Percentiles rank a stretch among this genome's conserved stretches.
Conservation (phyloP, 2,888 invertebrate species). For the Adelognathus sp. region DNA sequence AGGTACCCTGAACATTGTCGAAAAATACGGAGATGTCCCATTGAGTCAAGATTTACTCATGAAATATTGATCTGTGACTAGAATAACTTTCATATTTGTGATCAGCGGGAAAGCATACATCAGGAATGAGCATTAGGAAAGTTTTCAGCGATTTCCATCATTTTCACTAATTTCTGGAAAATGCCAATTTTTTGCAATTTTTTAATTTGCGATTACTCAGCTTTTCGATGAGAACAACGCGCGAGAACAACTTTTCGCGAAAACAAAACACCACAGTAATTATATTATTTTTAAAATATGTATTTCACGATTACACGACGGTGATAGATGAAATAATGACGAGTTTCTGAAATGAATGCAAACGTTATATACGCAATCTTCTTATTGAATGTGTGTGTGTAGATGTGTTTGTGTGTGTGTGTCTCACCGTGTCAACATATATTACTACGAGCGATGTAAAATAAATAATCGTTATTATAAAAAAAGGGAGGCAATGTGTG, state of each 20-base stretch:
- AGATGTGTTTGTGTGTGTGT: background rate
- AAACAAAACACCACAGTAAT: background rate
- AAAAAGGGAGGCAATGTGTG: slow-evolving; percentile 34
- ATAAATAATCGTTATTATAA: slow-evolving; percentile 65
- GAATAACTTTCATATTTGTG: too few relatives aligned
- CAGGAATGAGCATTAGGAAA: too few relatives aligned
- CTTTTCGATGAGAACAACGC: background rate
- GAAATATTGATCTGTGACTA: too few relatives aligned
- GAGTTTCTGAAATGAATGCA: slow-evolving; percentile 51
- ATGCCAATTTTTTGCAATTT: background rate
- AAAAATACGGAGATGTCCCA: too few relatives aligned
- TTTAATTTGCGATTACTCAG: too few relatives aligned
- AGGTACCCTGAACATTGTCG: too few relatives aligned
- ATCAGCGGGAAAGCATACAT: too few relatives aligned
- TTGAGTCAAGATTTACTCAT: too few relatives aligned
- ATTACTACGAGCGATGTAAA: slow-evolving; percentile 56
- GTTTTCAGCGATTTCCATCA: too few relatives aligned
- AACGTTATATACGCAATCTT: slow-evolving; percentile 38
- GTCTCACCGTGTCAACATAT: slow-evolving; percentile 55
- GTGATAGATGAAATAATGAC: slow-evolving; percentile 64
- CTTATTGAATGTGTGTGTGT: slow-evolving; percentile 24
- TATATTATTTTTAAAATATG: slow-evolving; percentile 78
- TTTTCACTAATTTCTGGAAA: too few relatives aligned
- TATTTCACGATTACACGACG: slow-evolving; percentile 75
- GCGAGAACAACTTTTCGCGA: too few relatives aligned